These are phyloP conservation scores for Chymomyza procnemis DNA, from an alignment of 2,888 invertebrate species.

Conservation along the genomic window DNA sequence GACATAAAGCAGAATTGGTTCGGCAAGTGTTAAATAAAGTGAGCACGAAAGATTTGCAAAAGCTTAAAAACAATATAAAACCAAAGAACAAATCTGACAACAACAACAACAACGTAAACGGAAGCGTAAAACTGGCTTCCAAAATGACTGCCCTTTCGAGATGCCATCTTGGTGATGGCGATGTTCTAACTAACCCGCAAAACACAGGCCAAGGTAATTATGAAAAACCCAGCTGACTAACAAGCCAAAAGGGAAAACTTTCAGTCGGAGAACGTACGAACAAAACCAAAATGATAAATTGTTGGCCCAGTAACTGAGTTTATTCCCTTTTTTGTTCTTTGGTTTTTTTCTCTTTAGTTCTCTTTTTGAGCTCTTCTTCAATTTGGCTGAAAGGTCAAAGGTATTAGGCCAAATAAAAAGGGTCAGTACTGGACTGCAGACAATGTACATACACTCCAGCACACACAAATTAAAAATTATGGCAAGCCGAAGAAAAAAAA, in stretches of 20 bases:
- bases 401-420: conserved; percentile 4
- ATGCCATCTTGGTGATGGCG: not conserved
- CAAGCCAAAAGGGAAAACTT: not conserved
- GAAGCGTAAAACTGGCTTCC: not conserved
- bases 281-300: conserved; percentile 1
- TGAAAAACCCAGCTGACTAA: not conserved
- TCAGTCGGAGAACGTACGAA: not conserved
- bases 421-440: conserved; percentile 10
- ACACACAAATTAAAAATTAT: not conserved
- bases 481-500: not conserved
- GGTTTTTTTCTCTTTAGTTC: not conserved
- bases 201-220: not conserved
- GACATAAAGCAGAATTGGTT: not conserved
- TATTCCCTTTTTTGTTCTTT: not conserved
- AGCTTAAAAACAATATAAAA: not conserved
- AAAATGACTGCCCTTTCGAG: not conserved
- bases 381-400: not conserved
- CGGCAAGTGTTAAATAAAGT: not conserved
- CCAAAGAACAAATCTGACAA: not conserved
- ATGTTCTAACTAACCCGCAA: not conserved
- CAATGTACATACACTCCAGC: not conserved
- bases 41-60: not conserved
- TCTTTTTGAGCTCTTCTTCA: not conserved
- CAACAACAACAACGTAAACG: not conserved
- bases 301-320: not conserved